Percentiles rank a stretch among this genome's conserved stretches.
Conservation (phyloP, 2,797 vertebrate genomes). For the Galago senegalensis region DNA sequence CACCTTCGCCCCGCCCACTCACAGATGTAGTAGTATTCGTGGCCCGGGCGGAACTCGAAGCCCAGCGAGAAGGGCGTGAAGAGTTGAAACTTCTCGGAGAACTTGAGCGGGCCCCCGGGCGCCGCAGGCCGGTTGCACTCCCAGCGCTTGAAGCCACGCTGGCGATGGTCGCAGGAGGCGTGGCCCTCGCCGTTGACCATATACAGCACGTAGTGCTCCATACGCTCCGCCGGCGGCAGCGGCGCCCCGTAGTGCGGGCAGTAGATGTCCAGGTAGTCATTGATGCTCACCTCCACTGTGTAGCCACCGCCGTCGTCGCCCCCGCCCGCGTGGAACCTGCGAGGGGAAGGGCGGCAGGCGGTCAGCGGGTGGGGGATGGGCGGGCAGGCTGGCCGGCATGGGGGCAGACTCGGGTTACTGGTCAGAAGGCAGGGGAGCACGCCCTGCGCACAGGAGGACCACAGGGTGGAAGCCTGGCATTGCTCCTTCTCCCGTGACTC, state of each 20-base stretch:
- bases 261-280: slow-evolving; percentile 98
- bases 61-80: slow-evolving; percentile 98
- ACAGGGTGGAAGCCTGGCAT: neutral
- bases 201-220: slow-evolving; percentile 96
- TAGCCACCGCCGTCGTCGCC: slow-evolving; percentile 91
- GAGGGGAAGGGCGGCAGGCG: neutral
- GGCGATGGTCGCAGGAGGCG: slow-evolving; percentile 94
- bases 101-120: slow-evolving; percentile 95
- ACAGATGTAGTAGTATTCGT: slow-evolving; percentile 99
- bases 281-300: slow-evolving; percentile 97
- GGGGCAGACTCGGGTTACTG: neutral
- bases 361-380: neutral
- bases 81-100: slow-evolving; percentile 98
- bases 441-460: too few relatives aligned
- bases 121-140: slow-evolving; percentile 96
- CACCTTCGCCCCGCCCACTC: slow-evolving; percentile 85
- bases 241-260: slow-evolving; percentile 96
- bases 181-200: slow-evolving; percentile 98
- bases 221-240: slow-evolving; percentile 89
- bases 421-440: neutral
- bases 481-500: neutral
- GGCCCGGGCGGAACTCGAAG: slow-evolving; percentile 97
- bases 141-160: slow-evolving; percentile 97
- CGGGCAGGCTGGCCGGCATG: too few relatives aligned
- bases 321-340: slow-evolving; percentile 77